These are phyloP conservation scores for Ischnus inquisitorius DNA, from an alignment of 2,888 invertebrate genomes.

Conservation along the genomic window DNA sequence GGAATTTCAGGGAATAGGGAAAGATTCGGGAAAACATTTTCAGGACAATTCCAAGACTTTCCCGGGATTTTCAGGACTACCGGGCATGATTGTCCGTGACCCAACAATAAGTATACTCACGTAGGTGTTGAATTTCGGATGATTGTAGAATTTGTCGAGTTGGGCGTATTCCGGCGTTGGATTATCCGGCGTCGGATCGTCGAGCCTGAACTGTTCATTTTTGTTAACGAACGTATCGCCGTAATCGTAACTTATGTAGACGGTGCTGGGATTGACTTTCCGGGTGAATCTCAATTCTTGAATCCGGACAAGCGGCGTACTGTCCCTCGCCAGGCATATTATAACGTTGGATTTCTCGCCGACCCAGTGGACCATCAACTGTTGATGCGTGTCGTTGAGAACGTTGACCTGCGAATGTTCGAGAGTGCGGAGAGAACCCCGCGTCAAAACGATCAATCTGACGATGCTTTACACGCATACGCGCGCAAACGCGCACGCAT, in stretches of 20 bases:
- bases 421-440: slow-evolving; percentile 49
- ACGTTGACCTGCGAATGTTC: slow-evolving; percentile 89
- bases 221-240: slow-evolving; percentile 93
- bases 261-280: slow-evolving; percentile 88
- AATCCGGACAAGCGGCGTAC: slow-evolving; percentile 85
- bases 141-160: slow-evolving; percentile 94
- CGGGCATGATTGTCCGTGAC: too few relatives aligned
- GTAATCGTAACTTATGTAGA: slow-evolving; percentile 95
- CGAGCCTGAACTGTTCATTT: slow-evolving; percentile 89
- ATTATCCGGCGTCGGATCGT: slow-evolving; percentile 78
- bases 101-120: slow-evolving; percentile 88
- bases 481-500: neutral
- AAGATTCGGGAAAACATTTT: too few relatives aligned
- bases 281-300: slow-evolving; percentile 76
- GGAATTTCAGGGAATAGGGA: too few relatives aligned
- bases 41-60: too few relatives aligned
- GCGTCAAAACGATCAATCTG: slow-evolving; percentile 65
- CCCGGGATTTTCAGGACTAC: too few relatives aligned
- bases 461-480: slow-evolving; percentile 6
- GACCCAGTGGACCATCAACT: slow-evolving; percentile 97
- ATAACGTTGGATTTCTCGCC: slow-evolving; percentile 95
- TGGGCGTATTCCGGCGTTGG: slow-evolving; percentile 87
- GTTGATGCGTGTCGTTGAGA: slow-evolving; percentile 94
- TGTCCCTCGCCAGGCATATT: slow-evolving; percentile 93
- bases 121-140: slow-evolving; percentile 92